Percentiles rank a stretch among this genome's conserved stretches.
These are phyloP conservation scores for Megathymus violae DNA, from an alignment of 1,140 invertebrate genomes.

Conservation along the genomic window DNA sequence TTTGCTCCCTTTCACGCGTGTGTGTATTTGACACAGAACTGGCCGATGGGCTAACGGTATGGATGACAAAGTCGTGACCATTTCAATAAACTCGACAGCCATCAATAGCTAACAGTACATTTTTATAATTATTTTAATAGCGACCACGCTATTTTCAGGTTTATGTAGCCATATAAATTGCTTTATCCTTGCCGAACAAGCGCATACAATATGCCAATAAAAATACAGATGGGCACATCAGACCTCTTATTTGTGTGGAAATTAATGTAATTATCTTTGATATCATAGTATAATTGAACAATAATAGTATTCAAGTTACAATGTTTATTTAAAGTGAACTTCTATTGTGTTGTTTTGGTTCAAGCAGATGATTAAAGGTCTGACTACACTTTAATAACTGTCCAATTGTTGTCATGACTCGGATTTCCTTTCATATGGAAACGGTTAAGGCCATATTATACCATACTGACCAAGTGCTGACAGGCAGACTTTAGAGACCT, in stretches of 20 bases:
- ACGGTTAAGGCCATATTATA: too few relatives aligned
- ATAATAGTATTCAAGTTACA: neutral
- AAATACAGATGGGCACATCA: neutral
- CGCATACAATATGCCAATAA: slow-evolving; percentile 20
- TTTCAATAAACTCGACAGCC: slow-evolving; percentile 55
- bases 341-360: neutral
- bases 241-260: neutral
- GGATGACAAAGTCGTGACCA: slow-evolving; percentile 49
- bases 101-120: slow-evolving; percentile 60
- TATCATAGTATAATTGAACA: slow-evolving; percentile 4
- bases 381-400: too few relatives aligned
- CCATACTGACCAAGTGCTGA: too few relatives aligned
- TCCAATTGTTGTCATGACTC: too few relatives aligned
- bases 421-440: too few relatives aligned
- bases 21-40: slow-evolving; percentile 23
- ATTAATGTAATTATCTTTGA: slow-evolving; percentile 3
- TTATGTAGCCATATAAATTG: slow-evolving; percentile 21
- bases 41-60: slow-evolving; percentile 50
- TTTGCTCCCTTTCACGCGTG: slow-evolving; percentile 45
- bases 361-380: too few relatives aligned
- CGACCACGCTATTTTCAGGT: slow-evolving; percentile 13
- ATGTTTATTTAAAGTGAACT: neutral
- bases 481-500: too few relatives aligned
- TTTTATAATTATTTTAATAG: slow-evolving; percentile 45
- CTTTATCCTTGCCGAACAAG: slow-evolving; percentile 19